phyloP scores from a whole-genome alignment of 2,888 invertebrate genomes.

The Lithophane leautieri region DNA sequence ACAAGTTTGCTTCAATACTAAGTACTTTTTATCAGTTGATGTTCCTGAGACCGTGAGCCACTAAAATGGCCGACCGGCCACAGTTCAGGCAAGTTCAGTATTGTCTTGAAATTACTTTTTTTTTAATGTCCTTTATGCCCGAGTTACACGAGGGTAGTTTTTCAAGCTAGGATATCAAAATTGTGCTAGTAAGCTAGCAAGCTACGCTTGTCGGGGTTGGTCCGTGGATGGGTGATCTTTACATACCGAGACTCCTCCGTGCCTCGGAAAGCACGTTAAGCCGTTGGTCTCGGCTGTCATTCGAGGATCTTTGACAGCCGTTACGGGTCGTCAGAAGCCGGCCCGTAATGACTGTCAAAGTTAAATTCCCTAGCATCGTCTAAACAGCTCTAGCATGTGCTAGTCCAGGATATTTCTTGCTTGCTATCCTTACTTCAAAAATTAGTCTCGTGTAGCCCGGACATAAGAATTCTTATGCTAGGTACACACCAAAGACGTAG shows the following conservation, averaged over 20 bases:
- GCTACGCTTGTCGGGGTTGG: too few species aligned
- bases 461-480: background rate
- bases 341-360: too few species aligned
- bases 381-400: background rate
- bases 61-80: background rate
- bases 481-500: too few species aligned
- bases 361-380: background rate
- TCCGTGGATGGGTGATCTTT: too few species aligned
- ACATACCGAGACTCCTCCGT: too few species aligned
- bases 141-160: background rate
- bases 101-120: background rate
- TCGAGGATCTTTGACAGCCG: too few species aligned
- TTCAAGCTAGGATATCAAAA: background rate
- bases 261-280: too few species aligned
- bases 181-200: background rate
- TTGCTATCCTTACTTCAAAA: background rate
- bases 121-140: too few species aligned
- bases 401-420: background rate
- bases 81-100: background rate
- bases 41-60: background rate
- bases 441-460: background rate
- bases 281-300: too few species aligned
- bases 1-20: background rate
- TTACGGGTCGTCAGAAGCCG: too few species aligned
- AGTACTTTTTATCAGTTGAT: background rate